These are phyloP conservation scores for Leiothrix lutea DNA, from an alignment of 2,113 vertebrate genomes.

Conservation along the genomic window DNA sequence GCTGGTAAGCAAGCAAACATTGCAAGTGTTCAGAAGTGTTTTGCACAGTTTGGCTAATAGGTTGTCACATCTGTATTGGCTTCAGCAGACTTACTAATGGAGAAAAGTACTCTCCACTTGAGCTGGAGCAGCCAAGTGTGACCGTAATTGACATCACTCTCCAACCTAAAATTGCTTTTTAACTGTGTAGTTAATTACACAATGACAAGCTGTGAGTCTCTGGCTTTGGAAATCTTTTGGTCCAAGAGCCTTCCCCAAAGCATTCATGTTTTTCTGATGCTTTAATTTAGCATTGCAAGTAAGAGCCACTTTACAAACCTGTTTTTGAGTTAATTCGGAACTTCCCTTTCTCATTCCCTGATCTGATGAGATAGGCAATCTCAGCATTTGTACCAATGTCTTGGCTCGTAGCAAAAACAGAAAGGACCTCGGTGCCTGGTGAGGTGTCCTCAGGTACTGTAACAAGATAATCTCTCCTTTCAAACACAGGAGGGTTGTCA, in stretches of 20 bases:
- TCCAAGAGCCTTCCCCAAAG: background rate
- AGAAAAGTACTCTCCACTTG: background rate
- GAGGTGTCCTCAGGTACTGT: constrained; percentile 87
- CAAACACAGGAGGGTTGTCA: constrained; percentile 96
- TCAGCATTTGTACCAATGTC: constrained; percentile 97
- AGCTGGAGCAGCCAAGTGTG: background rate
- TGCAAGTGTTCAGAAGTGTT: background rate
- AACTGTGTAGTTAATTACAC: background rate
- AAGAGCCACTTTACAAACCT: constrained; percentile 72
- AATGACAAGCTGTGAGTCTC: background rate
- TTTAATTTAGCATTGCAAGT: background rate
- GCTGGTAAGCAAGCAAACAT: background rate
- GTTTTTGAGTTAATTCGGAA: constrained; percentile 88
- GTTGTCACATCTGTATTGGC: background rate
- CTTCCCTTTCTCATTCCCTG: constrained; percentile 91
- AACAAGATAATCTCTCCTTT: constrained; percentile 89
- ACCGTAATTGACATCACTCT: background rate
- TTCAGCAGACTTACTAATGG: background rate
- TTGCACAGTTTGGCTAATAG: background rate
- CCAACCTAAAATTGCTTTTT: background rate
- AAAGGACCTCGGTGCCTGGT: constrained; percentile 84
- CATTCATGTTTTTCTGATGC: background rate
- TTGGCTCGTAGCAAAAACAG: constrained; percentile 92
- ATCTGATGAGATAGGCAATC: constrained; percentile 91
- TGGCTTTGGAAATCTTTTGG: background rate